Percentiles rank a stretch among this genome's conserved stretches.
Evolutionary conservation across 2,888 invertebrate species (phyloP).

Genomic region (Mylabris sibirica): DNA sequence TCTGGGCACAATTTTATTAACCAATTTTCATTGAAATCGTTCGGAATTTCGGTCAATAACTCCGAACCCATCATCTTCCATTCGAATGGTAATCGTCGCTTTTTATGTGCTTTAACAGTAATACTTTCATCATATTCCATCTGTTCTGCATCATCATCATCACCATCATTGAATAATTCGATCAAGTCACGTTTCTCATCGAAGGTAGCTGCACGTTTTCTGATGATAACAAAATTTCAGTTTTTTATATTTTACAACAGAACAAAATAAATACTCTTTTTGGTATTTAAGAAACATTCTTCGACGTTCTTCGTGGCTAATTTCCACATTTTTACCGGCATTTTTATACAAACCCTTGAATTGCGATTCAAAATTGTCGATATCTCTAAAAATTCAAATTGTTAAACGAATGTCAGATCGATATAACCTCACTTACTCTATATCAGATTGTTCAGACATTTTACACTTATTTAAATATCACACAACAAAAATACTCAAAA

Average conservation of each 20-base stretch:
- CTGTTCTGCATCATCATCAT: conserved; percentile 49
- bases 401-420: background rate
- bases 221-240: conserved; percentile 45
- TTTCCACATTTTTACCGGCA: conserved; percentile 30
- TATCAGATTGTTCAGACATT: background rate
- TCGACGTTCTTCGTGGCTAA: conserved; percentile 60
- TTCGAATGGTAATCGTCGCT: conserved; percentile 22
- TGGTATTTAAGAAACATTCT: conserved; percentile 65
- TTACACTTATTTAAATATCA: background rate
- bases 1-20: conserved; percentile 80
- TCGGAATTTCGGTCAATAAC: conserved; percentile 89
- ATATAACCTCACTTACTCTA: conserved; percentile 18
- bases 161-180: conserved; percentile 58
- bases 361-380: conserved; percentile 6
- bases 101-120: conserved; percentile 42
- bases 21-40: conserved; percentile 77
- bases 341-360: conserved; percentile 42
- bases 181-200: conserved; percentile 66
- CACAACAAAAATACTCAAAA: background rate
- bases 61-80: conserved; percentile 86
- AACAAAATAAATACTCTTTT: conserved; percentile 62
- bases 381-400: background rate
- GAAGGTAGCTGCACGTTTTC: conserved; percentile 62
- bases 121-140: conserved; percentile 51
- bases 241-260: background rate